Percentiles rank a stretch among this genome's conserved stretches.
Conservation (phyloP, 2,888 invertebrate species). For the Empis stercorea region DNA sequence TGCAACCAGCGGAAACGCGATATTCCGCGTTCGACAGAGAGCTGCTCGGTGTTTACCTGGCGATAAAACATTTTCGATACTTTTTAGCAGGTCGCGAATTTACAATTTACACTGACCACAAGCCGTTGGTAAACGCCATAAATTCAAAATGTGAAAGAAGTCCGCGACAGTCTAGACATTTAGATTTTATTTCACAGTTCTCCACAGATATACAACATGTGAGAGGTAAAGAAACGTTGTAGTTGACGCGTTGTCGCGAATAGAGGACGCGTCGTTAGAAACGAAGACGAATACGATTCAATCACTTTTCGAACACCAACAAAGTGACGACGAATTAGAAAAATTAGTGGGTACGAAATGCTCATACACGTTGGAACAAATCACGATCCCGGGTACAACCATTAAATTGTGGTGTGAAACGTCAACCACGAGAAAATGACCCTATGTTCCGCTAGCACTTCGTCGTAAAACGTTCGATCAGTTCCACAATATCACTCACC, state of each 20-base stretch:
- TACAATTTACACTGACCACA: constrained; percentile 6
- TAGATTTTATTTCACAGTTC: neutral
- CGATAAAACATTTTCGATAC: constrained; percentile 11
- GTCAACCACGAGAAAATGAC: neutral
- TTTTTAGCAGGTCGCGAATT: constrained; percentile 8
- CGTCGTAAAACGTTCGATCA: neutral
- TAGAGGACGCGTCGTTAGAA: neutral
- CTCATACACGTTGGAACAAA: neutral
- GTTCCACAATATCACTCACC: neutral
- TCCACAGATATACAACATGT: neutral
- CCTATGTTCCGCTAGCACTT: neutral
- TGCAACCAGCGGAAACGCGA: constrained; percentile 20
- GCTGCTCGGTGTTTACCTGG: constrained; percentile 27
- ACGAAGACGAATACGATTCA: neutral
- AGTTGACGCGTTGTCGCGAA: neutral
- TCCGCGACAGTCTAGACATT: neutral
- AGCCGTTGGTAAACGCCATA: neutral
- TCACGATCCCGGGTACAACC: neutral
- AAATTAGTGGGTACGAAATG: neutral
- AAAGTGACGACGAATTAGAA: neutral
- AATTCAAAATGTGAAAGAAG: neutral
- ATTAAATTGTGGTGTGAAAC: neutral
- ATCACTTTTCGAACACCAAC: neutral
- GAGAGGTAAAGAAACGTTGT: neutral
- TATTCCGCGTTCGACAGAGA: constrained; percentile 28